A percentile compares a stretch with the other conserved stretches of the same genome.
Conservation (phyloP, 53 echinoderm and acorn worm species). For the Hippasteria phrygiana region DNA sequence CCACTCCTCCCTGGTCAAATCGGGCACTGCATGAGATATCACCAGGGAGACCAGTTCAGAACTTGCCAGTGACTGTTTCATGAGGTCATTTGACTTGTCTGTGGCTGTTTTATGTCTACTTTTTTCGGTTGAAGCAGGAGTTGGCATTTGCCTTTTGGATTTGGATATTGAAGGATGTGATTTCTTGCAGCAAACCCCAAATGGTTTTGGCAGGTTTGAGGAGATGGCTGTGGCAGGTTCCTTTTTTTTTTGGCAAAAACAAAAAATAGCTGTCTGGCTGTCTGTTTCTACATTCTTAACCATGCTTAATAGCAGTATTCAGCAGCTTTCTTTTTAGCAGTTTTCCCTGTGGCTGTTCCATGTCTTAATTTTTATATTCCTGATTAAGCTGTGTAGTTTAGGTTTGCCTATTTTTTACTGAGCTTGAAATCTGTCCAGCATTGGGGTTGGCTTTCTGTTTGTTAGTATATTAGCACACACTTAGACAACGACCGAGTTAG, state of each 20-base stretch:
- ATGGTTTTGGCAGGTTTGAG: background rate
- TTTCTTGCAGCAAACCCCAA: background rate
- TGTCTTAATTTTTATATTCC: background rate
- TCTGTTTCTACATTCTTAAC: background rate
- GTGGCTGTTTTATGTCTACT: constrained; percentile 6
- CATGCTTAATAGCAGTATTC: background rate
- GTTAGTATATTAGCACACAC: no score
- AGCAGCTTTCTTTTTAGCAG: background rate
- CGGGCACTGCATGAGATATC: constrained; percentile 64
- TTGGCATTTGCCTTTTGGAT: constrained; percentile 10
- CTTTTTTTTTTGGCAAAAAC: background rate
- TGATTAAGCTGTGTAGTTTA: background rate
- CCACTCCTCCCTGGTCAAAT: constrained; percentile 45
- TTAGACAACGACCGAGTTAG: no score
- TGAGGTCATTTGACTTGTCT: background rate
- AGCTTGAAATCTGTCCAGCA: no score
- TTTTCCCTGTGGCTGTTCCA: background rate
- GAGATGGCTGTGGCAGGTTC: constrained; percentile 20
- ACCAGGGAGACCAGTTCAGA: constrained; percentile 62
- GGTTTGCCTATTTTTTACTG: background rate
- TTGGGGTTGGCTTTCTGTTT: no score
- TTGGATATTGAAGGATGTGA: background rate
- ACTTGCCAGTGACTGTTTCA: constrained; percentile 36
- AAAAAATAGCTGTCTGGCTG: background rate
- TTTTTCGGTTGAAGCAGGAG: constrained; percentile 15